phyloP scores from a whole-genome alignment of 2,113 vertebrate genomes.

The Plecturocebus donacophilus region DNA sequence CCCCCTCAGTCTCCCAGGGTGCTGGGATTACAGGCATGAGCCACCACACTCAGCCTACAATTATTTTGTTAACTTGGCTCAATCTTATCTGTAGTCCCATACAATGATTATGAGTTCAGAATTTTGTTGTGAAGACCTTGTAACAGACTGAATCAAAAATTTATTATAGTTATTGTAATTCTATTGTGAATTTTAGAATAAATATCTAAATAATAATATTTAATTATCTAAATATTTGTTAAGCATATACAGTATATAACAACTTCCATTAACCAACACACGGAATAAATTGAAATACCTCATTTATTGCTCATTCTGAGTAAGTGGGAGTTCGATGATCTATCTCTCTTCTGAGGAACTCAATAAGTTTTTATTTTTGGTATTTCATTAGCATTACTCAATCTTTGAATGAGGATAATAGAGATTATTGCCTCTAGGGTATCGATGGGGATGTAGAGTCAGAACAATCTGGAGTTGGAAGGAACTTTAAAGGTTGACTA shows the following conservation, averaged over 20 bases:
- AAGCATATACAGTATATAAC: neutral
- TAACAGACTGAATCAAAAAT: neutral
- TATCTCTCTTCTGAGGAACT: neutral
- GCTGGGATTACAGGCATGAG: no score
- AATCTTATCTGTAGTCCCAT: neutral
- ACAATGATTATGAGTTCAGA: neutral
- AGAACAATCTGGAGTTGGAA: constrained; percentile 25
- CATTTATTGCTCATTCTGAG: constrained; percentile 13
- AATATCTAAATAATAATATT: neutral
- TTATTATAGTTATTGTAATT: neutral
- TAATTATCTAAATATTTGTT: constrained; percentile 12
- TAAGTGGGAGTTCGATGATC: neutral
- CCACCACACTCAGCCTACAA: neutral
- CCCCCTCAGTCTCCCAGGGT: no score
- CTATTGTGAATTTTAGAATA: neutral
- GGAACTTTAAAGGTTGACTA: neutral
- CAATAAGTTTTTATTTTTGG: constrained; percentile 14
- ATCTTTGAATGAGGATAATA: neutral
- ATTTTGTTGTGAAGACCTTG: neutral
- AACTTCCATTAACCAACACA: constrained; percentile 3
- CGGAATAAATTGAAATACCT: constrained; percentile 4
- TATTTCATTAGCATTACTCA: constrained; percentile 19
- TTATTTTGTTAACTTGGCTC: neutral
- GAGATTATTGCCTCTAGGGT: neutral
- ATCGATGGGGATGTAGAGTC: neutral